Percentiles rank a stretch among this genome's conserved stretches.
Conservation (phyloP, 2,797 vertebrate species). For the Lycodopsis pacificus region DNA sequence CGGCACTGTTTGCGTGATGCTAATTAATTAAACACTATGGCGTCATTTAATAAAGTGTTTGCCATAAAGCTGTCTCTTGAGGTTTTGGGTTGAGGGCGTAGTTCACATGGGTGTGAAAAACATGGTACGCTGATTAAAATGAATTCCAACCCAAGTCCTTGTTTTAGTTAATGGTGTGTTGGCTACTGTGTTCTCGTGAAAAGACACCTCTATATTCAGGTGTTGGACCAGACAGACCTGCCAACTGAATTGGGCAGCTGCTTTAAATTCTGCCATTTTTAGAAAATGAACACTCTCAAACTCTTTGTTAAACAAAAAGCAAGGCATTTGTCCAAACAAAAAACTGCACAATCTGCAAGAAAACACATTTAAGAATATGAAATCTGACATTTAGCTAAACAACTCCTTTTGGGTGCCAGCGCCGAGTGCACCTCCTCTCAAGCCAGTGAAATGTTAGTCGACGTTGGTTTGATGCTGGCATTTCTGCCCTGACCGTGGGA, state of each 20-base stretch:
- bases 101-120: background rate
- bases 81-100: background rate
- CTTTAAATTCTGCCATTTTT: background rate
- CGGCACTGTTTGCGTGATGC: background rate
- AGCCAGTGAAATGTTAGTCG: conserved; percentile 27
- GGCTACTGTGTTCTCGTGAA: background rate
- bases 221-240: background rate
- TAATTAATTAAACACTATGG: background rate
- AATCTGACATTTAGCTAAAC: conserved; percentile 18
- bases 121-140: background rate
- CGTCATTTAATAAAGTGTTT: background rate
- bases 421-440: conserved; percentile 9
- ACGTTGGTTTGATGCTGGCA: conserved; percentile 47
- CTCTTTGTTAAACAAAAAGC: background rate
- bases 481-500: conserved; percentile 44
- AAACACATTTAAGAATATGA: conserved; percentile 1
- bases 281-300: conserved; percentile 2
- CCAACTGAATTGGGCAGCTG: background rate
- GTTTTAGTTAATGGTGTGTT: background rate
- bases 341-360: background rate
- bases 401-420: background rate
- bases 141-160: background rate
- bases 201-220: background rate
- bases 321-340: background rate
- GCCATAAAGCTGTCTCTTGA: background rate